These are phyloP conservation scores for Sitodiplosis mosellana DNA, from an alignment of 1,140 invertebrate species.

Conservation along the genomic window DNA sequence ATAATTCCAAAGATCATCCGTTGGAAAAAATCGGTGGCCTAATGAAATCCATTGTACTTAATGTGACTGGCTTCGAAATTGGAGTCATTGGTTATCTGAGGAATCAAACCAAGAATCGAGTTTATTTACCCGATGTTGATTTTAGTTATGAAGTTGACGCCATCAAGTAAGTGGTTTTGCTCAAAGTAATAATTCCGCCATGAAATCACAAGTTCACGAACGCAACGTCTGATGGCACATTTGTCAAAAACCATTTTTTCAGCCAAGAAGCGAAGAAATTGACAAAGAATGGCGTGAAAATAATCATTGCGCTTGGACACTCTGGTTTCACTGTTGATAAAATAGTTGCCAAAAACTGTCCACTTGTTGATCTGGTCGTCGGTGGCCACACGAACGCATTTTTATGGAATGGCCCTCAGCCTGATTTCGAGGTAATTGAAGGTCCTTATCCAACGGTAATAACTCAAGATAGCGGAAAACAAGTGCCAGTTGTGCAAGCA, in stretches of 20 bases:
- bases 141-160: conserved; percentile 56
- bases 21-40: conserved; percentile 10
- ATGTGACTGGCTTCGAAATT: conserved; percentile 40
- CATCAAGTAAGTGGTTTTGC: conserved; percentile 27
- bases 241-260: neutral
- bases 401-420: conserved; percentile 45
- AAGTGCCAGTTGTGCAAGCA: conserved; percentile 69
- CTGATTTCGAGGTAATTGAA: conserved; percentile 33
- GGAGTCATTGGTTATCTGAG: conserved; percentile 82
- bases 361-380: conserved; percentile 72
- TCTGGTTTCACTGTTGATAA: conserved; percentile 63
- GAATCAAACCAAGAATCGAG: conserved; percentile 52
- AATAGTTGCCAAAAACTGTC: conserved; percentile 56
- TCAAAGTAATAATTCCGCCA: neutral
- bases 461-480: conserved; percentile 21
- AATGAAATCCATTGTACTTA: conserved; percentile 45
- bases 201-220: no score
- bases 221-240: no score
- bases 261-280: conserved; percentile 42
- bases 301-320: conserved; percentile 79
- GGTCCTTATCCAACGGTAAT: no score
- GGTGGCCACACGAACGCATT: conserved; percentile 64
- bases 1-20: conserved; percentile 40
- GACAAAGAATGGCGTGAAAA: conserved; percentile 46
- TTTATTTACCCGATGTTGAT: conserved; percentile 38